Evolutionary conservation across 2,797 vertebrate genomes (phyloP).

Genomic region (Ispidina picta): DNA sequence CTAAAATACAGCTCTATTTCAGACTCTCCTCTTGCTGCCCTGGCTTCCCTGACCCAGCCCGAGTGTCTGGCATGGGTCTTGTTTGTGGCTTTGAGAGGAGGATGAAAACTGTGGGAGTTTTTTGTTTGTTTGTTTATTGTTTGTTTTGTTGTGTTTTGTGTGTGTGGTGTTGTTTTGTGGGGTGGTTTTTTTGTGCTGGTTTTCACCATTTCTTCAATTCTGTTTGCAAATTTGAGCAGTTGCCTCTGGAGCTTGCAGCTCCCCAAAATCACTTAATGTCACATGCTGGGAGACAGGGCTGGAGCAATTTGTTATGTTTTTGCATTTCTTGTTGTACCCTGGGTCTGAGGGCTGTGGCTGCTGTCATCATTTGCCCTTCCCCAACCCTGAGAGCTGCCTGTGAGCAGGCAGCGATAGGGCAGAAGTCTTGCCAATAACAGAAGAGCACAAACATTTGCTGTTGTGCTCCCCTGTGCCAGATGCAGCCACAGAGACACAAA

Average conservation of each 20-base stretch:
- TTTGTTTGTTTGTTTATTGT: too few relatives aligned
- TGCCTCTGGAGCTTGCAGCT: background rate
- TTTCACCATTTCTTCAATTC: background rate
- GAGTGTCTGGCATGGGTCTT: rapidly evolving
- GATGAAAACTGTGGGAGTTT: background rate
- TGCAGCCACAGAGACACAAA: background rate
- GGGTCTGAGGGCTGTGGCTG: background rate
- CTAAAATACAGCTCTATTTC: background rate
- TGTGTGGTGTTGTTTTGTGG: too few relatives aligned
- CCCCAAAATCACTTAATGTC: background rate
- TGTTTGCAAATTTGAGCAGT: background rate
- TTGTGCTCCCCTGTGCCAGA: background rate
- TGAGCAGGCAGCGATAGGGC: background rate
- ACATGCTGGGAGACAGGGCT: rapidly evolving
- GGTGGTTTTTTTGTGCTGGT: background rate
- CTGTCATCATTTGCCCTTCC: background rate
- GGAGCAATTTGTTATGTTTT: background rate
- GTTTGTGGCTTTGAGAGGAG: rapidly evolving
- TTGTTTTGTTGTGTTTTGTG: too few relatives aligned
- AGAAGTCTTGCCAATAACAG: background rate
- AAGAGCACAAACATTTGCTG: background rate
- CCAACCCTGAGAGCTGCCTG: background rate
- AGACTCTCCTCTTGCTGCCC: background rate
- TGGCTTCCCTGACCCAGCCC: background rate
- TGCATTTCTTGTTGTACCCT: rapidly evolving